Conservation (phyloP, 2,113 vertebrate genomes). For the Labeo catla region DNA sequence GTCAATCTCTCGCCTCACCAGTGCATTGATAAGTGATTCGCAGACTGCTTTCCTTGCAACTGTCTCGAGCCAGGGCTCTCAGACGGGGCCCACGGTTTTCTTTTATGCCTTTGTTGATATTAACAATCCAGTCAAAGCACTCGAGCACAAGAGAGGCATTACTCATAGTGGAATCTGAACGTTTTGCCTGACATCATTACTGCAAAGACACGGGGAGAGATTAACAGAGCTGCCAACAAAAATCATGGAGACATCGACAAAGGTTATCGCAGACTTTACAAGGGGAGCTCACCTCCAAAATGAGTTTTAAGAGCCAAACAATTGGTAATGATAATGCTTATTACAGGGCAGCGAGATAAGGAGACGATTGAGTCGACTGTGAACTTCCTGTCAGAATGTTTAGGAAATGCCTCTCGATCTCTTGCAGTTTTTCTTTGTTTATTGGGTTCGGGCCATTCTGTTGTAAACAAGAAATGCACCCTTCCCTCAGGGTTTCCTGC, state of each 20-base stretch:
- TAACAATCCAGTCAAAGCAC: slow-evolving; percentile 44
- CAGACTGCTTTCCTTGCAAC: not conserved
- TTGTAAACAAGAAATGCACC: slow-evolving; percentile 41
- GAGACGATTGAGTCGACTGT: slow-evolving; percentile 22
- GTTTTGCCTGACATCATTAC: slow-evolving; percentile 57
- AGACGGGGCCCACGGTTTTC: slow-evolving; percentile 10
- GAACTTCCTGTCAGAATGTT: slow-evolving; percentile 24
- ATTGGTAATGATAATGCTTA: slow-evolving; percentile 35
- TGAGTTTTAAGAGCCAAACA: slow-evolving; percentile 46
- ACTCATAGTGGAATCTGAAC: slow-evolving; percentile 47
- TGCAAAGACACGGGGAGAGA: slow-evolving; percentile 57
- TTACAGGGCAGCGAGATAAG: slow-evolving; percentile 17
- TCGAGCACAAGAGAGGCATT: slow-evolving; percentile 43
- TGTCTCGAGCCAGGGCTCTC: slow-evolving; percentile 3
- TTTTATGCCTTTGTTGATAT: slow-evolving; percentile 39
- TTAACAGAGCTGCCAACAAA: slow-evolving; percentile 59
- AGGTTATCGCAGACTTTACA: slow-evolving; percentile 59
- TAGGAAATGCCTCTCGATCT: slow-evolving; percentile 10
- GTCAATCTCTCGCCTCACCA: slow-evolving; percentile 4
- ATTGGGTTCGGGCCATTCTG: slow-evolving; percentile 22
- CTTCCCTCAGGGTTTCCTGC: not conserved
- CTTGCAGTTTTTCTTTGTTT: slow-evolving; percentile 35
- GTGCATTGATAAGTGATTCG: slow-evolving; percentile 32
- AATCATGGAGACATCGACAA: slow-evolving; percentile 51
- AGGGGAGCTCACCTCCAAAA: slow-evolving; percentile 24